Conservation (phyloP, 2,888 invertebrate species). For the Marasmarcha lunaedactyla region DNA sequence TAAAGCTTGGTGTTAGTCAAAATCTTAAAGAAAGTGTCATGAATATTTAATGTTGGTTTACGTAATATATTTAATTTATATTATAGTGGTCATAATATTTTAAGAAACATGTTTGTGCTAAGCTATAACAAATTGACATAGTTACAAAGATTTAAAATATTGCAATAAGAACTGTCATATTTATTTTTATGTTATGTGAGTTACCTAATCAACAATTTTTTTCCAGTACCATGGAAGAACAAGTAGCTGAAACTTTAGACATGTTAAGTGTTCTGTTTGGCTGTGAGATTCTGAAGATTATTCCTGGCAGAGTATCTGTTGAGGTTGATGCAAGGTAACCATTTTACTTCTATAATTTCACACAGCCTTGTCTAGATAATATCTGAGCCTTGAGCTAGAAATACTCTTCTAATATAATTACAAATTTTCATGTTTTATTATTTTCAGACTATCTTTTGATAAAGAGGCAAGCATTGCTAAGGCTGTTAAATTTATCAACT, state of each 20-base stretch:
- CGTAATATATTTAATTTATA: too few species aligned
- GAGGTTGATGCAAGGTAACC: conserved; percentile 92
- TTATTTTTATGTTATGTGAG: too few species aligned
- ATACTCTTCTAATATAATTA: too few species aligned
- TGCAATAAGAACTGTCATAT: too few species aligned
- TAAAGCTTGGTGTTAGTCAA: too few species aligned
- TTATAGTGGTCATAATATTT: too few species aligned
- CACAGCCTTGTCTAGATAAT: too few species aligned
- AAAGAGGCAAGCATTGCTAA: conserved; percentile 91
- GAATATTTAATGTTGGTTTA: neutral
- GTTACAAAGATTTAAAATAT: too few species aligned
- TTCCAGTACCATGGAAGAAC: conserved; percentile 76
- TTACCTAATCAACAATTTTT: too few species aligned
- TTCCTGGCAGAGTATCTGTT: conserved; percentile 96
- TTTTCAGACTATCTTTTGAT: conserved; percentile 90
- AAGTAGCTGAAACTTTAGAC: conserved; percentile 88
- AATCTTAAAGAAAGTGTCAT: neutral
- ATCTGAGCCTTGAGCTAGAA: too few species aligned
- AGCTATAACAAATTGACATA: too few species aligned
- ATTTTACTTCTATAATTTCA: neutral
- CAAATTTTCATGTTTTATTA: neutral
- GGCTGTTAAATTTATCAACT: conserved; percentile 86
- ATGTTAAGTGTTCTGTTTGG: conserved; percentile 96
- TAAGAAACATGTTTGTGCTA: too few species aligned
- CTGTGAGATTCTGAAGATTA: conserved; percentile 95